phyloP scores from a whole-genome alignment of 1,140 invertebrate genomes.

The Bicyclus anynana region DNA sequence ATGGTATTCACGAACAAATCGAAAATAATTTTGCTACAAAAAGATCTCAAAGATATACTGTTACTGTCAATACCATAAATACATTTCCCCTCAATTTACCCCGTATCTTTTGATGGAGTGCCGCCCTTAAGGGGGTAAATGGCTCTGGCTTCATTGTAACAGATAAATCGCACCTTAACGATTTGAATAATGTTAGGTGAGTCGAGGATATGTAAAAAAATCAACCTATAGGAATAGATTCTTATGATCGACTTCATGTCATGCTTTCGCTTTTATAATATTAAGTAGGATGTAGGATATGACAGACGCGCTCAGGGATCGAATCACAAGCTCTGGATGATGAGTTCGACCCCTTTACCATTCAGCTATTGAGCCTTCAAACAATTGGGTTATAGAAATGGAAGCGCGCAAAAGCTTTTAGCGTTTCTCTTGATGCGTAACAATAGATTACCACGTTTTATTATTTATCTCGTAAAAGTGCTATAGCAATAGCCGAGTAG shows the following conservation, averaged over 20 bases:
- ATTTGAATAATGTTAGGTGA: background rate
- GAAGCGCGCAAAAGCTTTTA: too few relatives aligned
- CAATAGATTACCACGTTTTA: too few relatives aligned
- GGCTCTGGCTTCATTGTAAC: background rate
- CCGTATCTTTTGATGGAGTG: constrained; percentile 3
- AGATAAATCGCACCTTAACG: background rate
- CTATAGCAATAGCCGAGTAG: background rate
- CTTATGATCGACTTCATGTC: background rate
- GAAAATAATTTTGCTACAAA: background rate
- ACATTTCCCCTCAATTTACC: constrained; percentile 9
- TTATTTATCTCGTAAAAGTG: too few relatives aligned
- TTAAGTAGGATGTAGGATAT: too few relatives aligned
- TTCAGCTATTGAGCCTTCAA: too few relatives aligned
- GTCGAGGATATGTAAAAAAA: background rate
- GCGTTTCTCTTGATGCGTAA: too few relatives aligned
- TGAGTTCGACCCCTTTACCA: too few relatives aligned
- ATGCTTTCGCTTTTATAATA: too few relatives aligned
- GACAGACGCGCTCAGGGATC: too few relatives aligned
- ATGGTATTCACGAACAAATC: too few relatives aligned
- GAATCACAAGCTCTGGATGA: too few relatives aligned
- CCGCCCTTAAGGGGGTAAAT: background rate
- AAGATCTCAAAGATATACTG: background rate
- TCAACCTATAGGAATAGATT: background rate
- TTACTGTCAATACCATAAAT: background rate
- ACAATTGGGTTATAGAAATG: too few relatives aligned